A percentile compares a stretch with the other conserved stretches of the same genome.
phyloP scores from a whole-genome alignment of 2,888 invertebrate genomes.

The Priapulus caudatus region DNA sequence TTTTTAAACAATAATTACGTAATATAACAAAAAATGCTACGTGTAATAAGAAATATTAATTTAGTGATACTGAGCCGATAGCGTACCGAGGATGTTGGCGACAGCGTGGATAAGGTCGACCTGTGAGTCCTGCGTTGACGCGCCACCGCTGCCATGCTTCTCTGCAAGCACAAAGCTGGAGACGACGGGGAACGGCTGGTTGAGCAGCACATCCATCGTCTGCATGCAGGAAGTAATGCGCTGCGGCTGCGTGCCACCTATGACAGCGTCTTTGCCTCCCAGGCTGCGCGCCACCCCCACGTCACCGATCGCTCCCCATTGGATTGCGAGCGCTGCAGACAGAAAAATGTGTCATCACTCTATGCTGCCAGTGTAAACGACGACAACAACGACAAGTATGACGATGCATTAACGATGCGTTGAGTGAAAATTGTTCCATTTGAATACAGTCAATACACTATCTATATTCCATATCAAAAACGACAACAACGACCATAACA shows the following conservation, averaged over 20 bases:
- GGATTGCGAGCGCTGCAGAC: constrained; percentile 57
- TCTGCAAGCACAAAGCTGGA: constrained; percentile 67
- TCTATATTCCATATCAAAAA: constrained; percentile 19
- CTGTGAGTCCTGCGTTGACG: constrained; percentile 45
- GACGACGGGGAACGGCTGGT: constrained; percentile 50
- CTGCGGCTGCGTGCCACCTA: constrained; percentile 92
- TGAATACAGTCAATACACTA: background rate
- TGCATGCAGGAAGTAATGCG: constrained; percentile 82
- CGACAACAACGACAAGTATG: background rate
- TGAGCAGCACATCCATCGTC: constrained; percentile 77
- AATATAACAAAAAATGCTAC: too few relatives aligned
- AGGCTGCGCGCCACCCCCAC: constrained; percentile 83
- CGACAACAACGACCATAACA: too few relatives aligned
- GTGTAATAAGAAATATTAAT: too few relatives aligned
- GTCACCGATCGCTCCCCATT: constrained; percentile 98
- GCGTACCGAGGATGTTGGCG: constrained; percentile 66
- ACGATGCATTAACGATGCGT: too few relatives aligned
- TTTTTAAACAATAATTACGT: too few relatives aligned
- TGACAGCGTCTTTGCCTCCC: constrained; percentile 72
- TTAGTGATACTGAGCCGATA: too few relatives aligned
- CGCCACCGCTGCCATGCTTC: constrained; percentile 49
- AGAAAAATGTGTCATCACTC: background rate
- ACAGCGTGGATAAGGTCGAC: constrained; percentile 61
- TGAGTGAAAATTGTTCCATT: background rate
- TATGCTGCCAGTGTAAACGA: background rate